Percentiles rank a stretch among this genome's conserved stretches.
Evolutionary conservation across 2,888 invertebrate species (phyloP).

Genomic region (Lacanobia wlatinum): DNA sequence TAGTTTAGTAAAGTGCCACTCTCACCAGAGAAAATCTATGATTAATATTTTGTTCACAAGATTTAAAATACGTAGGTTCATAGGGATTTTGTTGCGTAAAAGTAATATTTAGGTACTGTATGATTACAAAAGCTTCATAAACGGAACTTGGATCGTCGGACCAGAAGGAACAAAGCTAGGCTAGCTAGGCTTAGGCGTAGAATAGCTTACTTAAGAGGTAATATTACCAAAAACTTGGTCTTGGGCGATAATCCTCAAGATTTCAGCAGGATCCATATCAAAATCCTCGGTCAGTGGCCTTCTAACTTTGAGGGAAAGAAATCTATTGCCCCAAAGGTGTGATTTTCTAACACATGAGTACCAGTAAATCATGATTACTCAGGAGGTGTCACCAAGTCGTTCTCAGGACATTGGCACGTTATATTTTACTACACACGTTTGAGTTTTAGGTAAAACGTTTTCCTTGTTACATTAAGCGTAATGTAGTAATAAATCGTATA

Average conservation of each 20-base stretch:
- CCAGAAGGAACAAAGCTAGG: not conserved
- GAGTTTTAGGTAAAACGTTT: constrained; percentile 38
- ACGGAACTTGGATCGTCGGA: not conserved
- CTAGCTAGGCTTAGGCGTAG: too few species aligned
- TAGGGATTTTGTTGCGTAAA: not conserved
- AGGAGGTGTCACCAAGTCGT: constrained; percentile 32
- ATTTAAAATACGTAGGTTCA: not conserved
- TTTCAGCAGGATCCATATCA: not conserved
- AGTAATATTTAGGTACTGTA: not conserved
- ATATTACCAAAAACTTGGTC: constrained; percentile 1
- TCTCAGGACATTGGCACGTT: constrained; percentile 18
- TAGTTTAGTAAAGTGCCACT: not conserved
- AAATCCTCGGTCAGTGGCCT: not conserved
- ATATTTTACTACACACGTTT: constrained; percentile 10
- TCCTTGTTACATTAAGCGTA: constrained; percentile 35
- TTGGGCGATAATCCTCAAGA: not conserved
- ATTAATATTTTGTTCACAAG: not conserved
- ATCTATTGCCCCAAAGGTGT: constrained; percentile 22
- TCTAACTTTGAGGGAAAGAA: not conserved
- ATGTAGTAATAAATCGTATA: constrained; percentile 35
- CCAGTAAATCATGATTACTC: constrained; percentile 49
- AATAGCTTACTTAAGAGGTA: not conserved
- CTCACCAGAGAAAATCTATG: not conserved
- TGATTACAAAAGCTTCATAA: not conserved
- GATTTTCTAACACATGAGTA: constrained; percentile 36